Percentiles rank a stretch among this genome's conserved stretches.
These are phyloP conservation scores for Phyllostomus discolor DNA, from an alignment of 2,113 vertebrate genomes.

Conservation along the genomic window DNA sequence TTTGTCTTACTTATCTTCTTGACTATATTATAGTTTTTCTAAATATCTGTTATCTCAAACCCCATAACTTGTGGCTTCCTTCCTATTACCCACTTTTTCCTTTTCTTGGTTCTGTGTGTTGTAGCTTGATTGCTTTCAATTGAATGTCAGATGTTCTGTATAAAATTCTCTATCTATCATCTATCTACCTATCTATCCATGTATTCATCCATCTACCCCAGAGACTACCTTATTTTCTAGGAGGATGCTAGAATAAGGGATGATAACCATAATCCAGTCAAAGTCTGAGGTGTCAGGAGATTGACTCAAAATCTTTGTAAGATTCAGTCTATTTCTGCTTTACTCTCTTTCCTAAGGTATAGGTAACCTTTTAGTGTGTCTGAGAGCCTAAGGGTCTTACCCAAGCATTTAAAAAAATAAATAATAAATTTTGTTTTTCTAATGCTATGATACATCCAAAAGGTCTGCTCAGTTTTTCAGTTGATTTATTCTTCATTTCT, in stretches of 20 bases:
- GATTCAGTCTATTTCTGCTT: neutral
- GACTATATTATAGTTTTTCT: neutral
- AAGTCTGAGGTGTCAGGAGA: neutral
- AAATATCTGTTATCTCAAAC: neutral
- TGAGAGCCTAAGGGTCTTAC: neutral
- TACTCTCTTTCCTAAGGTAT: neutral
- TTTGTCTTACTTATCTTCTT: neutral
- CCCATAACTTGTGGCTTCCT: neutral
- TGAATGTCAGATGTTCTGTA: neutral
- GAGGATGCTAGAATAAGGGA: neutral
- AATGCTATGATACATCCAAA: neutral
- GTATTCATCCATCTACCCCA: neutral
- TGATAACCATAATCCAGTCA: neutral
- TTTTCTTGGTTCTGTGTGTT: neutral
- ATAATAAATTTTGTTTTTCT: neutral
- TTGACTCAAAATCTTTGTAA: neutral
- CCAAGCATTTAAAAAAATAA: neutral
- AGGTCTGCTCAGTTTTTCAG: neutral
- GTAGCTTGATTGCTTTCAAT: neutral
- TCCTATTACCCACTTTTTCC: neutral
- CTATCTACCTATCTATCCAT: neutral
- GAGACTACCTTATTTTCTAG: neutral
- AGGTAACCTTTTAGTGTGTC: neutral
- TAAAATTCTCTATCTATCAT: neutral
- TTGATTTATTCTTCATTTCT: neutral